Percentiles rank a stretch among this genome's conserved stretches.
These are phyloP conservation scores for Echiichthys vipera DNA, from an alignment of 2,797 vertebrate species.

Conservation along the genomic window DNA sequence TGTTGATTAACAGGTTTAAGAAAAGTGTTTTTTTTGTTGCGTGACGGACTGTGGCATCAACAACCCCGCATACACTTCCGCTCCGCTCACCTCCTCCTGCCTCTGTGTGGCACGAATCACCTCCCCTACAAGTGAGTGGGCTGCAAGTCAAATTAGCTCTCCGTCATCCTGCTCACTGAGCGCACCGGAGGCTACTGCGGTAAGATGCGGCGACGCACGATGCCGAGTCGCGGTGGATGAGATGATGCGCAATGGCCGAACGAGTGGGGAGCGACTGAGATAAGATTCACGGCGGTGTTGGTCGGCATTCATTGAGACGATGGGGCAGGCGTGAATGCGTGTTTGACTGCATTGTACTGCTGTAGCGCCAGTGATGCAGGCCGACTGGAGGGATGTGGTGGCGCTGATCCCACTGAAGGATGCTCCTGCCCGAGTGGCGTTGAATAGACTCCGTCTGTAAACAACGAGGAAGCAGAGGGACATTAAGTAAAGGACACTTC, in stretches of 20 bases:
- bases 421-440: slow-evolving; percentile 49
- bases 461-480: slow-evolving; percentile 41
- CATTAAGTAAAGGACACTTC: slow-evolving; percentile 12
- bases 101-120: slow-evolving; percentile 50
- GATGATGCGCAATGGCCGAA: slow-evolving; percentile 64
- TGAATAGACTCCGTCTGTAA: slow-evolving; percentile 38
- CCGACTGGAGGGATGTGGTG: slow-evolving; percentile 59
- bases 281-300: neutral
- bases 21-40: no score
- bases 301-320: neutral
- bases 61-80: slow-evolving; percentile 43
- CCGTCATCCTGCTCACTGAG: slow-evolving; percentile 72
- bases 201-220: slow-evolving; percentile 74
- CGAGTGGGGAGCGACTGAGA: neutral
- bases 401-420: slow-evolving; percentile 59
- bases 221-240: slow-evolving; percentile 40
- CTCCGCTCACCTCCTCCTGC: slow-evolving; percentile 29
- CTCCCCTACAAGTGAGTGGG: slow-evolving; percentile 71
- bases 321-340: slow-evolving; percentile 9
- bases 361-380: slow-evolving; percentile 52
- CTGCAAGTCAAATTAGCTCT: slow-evolving; percentile 71
- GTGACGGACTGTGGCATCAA: slow-evolving; percentile 35
- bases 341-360: slow-evolving; percentile 21
- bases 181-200: slow-evolving; percentile 77
- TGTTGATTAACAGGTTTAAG: no score